A percentile compares a stretch with the other conserved stretches of the same genome.
These are phyloP conservation scores for Bos javanicus DNA, from an alignment of 2,113 vertebrate genomes.

Conservation along the genomic window DNA sequence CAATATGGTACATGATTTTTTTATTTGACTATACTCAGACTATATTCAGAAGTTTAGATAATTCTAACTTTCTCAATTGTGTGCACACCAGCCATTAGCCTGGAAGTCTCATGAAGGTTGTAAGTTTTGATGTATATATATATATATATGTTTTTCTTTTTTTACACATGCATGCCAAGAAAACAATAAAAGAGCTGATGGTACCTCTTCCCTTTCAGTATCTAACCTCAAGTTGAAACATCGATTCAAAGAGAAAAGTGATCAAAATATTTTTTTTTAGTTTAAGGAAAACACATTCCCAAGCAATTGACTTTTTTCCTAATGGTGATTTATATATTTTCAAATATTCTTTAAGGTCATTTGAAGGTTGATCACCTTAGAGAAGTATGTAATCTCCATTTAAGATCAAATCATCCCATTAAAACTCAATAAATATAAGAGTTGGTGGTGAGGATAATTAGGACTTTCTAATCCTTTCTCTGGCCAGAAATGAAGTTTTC, in stretches of 20 bases:
- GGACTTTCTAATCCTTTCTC: slow-evolving; percentile 29
- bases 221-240: slow-evolving; percentile 31
- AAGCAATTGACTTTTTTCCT: not conserved
- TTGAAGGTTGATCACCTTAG: not conserved
- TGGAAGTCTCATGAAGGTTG: slow-evolving; percentile 5
- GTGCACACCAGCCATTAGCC: not conserved
- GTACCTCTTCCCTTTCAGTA: not conserved
- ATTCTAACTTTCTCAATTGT: not conserved
- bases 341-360: slow-evolving; percentile 36
- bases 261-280: slow-evolving; percentile 13
- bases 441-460: slow-evolving; percentile 36
- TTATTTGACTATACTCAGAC: not conserved
- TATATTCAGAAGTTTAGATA: not conserved
- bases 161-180: not conserved
- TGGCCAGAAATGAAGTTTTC: slow-evolving; percentile 21
- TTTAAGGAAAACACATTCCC: not conserved
- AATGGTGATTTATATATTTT: slow-evolving; percentile 23
- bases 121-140: not conserved
- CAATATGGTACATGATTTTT: not conserved
- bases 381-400: slow-evolving; percentile 4
- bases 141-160: not conserved
- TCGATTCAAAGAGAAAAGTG: slow-evolving; percentile 12
- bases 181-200: not conserved
- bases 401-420: slow-evolving; percentile 54
- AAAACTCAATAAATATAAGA: slow-evolving; percentile 3